Evolutionary conservation across 1,140 invertebrate genomes (phyloP).

Genomic region (Ceratina japonica): DNA sequence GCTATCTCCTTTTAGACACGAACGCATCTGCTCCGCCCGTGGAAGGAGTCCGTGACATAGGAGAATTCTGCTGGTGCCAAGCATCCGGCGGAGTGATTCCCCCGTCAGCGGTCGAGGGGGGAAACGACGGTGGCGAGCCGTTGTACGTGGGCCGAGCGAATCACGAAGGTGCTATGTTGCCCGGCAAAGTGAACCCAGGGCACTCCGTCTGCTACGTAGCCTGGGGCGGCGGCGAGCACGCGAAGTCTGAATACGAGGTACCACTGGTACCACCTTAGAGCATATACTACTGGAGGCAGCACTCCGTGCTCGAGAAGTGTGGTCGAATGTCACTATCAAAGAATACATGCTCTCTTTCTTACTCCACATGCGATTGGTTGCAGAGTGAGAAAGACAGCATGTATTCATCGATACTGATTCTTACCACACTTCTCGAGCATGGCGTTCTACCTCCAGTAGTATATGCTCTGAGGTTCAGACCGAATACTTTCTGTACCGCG

Average conservation of each 20-base stretch:
- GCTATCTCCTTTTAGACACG: conserved; percentile 34
- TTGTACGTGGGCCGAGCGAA: conserved; percentile 86
- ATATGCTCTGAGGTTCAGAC: too few species aligned
- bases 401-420: too few species aligned
- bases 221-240: conserved; percentile 89
- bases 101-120: conserved; percentile 85
- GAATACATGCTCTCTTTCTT: too few species aligned
- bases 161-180: conserved; percentile 88
- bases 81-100: conserved; percentile 84
- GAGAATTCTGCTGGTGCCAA: conserved; percentile 83
- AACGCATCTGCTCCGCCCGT: conserved; percentile 61
- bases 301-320: too few species aligned
- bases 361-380: too few species aligned
- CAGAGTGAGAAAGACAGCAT: too few species aligned
- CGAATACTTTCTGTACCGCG: neutral
- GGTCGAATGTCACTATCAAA: too few species aligned
- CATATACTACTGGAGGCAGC: too few species aligned
- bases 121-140: conserved; percentile 85
- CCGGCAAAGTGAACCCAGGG: conserved; percentile 87
- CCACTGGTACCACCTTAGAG: too few species aligned
- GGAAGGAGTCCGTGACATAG: conserved; percentile 56
- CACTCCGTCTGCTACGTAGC: conserved; percentile 88
- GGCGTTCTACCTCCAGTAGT: too few species aligned
- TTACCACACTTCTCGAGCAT: too few species aligned
- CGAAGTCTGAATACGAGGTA: conserved; percentile 87